phyloP scores from a whole-genome alignment of 1,140 invertebrate genomes.

The Apis mellifera region Amel_HAv3.1 CM009937.2:9047001-9047500 shows the following conservation, averaged over 20 bases:
- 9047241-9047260: slow-evolving; percentile 77
- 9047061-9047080: background rate
- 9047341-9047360: slow-evolving; percentile 60
- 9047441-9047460: slow-evolving; percentile 95
- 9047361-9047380: slow-evolving; percentile 83
- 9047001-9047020: slow-evolving; percentile 2
- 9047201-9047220: slow-evolving; percentile 83
- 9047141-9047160: background rate
- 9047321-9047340: background rate
- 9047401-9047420: slow-evolving; percentile 93
- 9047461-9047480: slow-evolving; percentile 85
- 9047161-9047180: background rate
- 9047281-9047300: background rate
- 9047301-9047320: background rate
- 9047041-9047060: background rate
- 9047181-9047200: slow-evolving; percentile 53
- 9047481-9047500: background rate
- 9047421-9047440: slow-evolving; percentile 91
- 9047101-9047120: background rate
- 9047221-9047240: slow-evolving; percentile 83
- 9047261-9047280: too few species aligned
- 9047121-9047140: background rate
- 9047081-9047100: background rate
- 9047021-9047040: background rate
- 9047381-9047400: slow-evolving; percentile 92